Percentiles rank a stretch among this genome's conserved stretches.
Evolutionary conservation across 2,888 invertebrate genomes (phyloP).

Genomic region (Asteroscopus sphinx): DNA sequence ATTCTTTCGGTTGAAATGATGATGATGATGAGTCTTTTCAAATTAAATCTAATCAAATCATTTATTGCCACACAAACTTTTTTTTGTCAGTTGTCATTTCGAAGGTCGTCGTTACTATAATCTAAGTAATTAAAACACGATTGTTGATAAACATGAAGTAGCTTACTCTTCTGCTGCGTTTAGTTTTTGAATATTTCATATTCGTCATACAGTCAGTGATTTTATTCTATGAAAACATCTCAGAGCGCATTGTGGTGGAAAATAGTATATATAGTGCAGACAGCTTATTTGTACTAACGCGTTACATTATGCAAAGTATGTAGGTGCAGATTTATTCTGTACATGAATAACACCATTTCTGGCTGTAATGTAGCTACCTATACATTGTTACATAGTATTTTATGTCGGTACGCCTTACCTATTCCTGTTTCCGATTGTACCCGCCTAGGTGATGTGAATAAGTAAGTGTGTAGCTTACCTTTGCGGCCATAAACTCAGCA

Average conservation of each 20-base stretch:
- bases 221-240: too few species aligned
- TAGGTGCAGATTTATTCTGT: conserved; percentile 66
- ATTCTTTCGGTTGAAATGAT: too few species aligned
- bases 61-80: too few species aligned
- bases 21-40: too few species aligned
- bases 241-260: neutral
- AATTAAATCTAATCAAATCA: too few species aligned
- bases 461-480: conserved; percentile 60
- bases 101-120: too few species aligned
- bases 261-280: conserved; percentile 5
- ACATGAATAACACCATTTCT: conserved; percentile 69
- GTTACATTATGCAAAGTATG: conserved; percentile 39
- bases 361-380: conserved; percentile 64
- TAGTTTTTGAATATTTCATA: too few species aligned
- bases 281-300: conserved; percentile 33
- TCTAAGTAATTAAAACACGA: too few species aligned
- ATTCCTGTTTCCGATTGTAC: conserved; percentile 65
- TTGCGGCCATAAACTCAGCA: conserved; percentile 47
- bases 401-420: conserved; percentile 63
- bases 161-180: too few species aligned
- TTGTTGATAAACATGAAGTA: too few species aligned
- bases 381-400: conserved; percentile 66
- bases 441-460: conserved; percentile 67
- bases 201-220: too few species aligned
- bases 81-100: too few species aligned